A percentile compares a stretch with the other conserved stretches of the same genome.
phyloP scores from a whole-genome alignment of 2,113 vertebrate species.

The Clinocottus analis region DNA sequence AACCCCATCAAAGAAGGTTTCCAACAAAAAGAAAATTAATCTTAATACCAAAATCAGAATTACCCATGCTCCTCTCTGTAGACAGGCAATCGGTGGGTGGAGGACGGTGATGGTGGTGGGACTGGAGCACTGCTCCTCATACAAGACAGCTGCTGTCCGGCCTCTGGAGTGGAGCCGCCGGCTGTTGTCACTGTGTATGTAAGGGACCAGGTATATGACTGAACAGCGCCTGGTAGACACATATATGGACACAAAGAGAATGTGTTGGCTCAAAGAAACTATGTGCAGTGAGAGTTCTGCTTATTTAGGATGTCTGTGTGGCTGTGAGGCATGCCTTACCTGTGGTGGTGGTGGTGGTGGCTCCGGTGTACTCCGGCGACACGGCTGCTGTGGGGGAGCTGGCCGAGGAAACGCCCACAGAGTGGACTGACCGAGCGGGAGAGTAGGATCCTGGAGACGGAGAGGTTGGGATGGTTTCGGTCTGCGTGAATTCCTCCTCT shows the following conservation, averaged over 20 bases:
- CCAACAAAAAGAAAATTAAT: background rate
- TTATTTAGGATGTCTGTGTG: conserved; percentile 20
- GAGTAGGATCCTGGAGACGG: conserved; percentile 92
- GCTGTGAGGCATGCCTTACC: conserved; percentile 80
- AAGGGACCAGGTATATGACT: conserved; percentile 99
- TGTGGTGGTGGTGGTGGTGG: conserved; percentile 88
- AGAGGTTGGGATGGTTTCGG: conserved; percentile 87
- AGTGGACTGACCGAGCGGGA: conserved; percentile 91
- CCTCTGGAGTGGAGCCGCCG: conserved; percentile 90
- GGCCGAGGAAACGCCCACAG: conserved; percentile 87
- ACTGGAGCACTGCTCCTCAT: conserved; percentile 91
- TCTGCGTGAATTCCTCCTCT: conserved; percentile 87
- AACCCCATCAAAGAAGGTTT: background rate
- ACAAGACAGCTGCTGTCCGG: conserved; percentile 91
- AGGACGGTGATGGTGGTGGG: conserved; percentile 88
- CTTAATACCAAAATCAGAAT: conserved; percentile 34
- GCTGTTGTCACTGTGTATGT: conserved; percentile 99
- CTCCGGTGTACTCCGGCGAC: conserved; percentile 90
- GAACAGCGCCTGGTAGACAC: conserved; percentile 93
- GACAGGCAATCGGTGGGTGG: conserved; percentile 92
- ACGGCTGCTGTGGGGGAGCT: conserved; percentile 89
- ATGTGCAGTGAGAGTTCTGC: conserved; percentile 37
- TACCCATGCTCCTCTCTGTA: conserved; percentile 98
- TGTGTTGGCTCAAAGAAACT: conserved; percentile 66
- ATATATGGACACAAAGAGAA: conserved; percentile 77